Evolutionary conservation across 2,888 invertebrate genomes (phyloP).

Genomic region (Sesia bembeciformis): DNA sequence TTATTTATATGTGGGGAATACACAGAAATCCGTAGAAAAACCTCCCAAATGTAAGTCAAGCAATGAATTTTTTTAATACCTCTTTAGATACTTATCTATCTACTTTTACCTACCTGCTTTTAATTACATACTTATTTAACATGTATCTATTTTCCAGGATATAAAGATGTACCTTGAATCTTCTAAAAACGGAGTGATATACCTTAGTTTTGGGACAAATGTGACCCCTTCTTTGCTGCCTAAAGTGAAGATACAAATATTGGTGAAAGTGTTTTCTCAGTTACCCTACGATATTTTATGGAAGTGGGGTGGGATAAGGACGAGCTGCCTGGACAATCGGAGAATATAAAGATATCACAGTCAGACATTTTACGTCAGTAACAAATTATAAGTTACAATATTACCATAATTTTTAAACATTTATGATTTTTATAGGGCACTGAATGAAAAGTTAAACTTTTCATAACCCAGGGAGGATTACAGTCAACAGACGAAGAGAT

Average conservation of each 20-base stretch:
- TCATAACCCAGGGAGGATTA: slow-evolving; percentile 31
- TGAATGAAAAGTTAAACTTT: slow-evolving; percentile 34
- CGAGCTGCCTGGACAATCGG: slow-evolving; percentile 17
- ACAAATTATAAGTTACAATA: too few species aligned
- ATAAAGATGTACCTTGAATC: slow-evolving; percentile 29
- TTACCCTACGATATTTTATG: slow-evolving; percentile 41
- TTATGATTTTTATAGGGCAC: too few species aligned
- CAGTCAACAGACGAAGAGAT: slow-evolving; percentile 30
- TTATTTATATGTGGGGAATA: slow-evolving; percentile 48
- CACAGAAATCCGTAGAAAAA: slow-evolving; percentile 30
- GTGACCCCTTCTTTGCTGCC: slow-evolving; percentile 24
- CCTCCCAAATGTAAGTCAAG: slow-evolving; percentile 33
- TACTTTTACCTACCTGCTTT: too few species aligned
- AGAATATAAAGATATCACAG: slow-evolving; percentile 31
- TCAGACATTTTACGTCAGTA: slow-evolving; percentile 28
- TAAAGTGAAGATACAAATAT: slow-evolving; percentile 10
- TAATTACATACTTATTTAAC: too few species aligned
- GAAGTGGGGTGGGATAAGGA: slow-evolving; percentile 38
- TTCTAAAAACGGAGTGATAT: slow-evolving; percentile 36
- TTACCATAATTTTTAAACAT: too few species aligned
- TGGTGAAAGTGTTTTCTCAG: slow-evolving; percentile 28
- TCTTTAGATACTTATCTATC: too few species aligned
- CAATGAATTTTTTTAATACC: too few species aligned
- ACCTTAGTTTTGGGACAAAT: slow-evolving; percentile 44
- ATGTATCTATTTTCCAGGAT: slow-evolving; percentile 11